phyloP scores from a whole-genome alignment of 2,888 invertebrate genomes.

The Sarcophaga carnaria region DNA sequence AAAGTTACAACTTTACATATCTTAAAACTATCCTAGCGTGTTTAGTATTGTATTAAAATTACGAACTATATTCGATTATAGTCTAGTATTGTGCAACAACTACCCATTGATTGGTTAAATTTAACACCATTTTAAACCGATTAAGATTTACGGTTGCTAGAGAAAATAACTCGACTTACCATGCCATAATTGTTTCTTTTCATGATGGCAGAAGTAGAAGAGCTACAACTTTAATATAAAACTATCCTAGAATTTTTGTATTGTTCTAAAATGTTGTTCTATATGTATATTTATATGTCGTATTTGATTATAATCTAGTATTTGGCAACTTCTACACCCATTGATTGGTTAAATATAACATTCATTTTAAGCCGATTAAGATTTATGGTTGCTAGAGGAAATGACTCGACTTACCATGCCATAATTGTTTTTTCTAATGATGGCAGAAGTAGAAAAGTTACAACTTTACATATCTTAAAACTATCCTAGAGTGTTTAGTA shows the following conservation, averaged over 20 bases:
- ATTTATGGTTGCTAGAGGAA: constrained; percentile 74
- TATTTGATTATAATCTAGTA: not conserved
- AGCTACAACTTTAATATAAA: constrained; percentile 16
- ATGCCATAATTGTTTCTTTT: constrained; percentile 15
- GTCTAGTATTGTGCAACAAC: not conserved
- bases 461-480: constrained; percentile 31
- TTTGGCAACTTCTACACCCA: constrained; percentile 68
- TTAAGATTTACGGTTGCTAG: constrained; percentile 73
- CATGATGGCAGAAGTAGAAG: constrained; percentile 61
- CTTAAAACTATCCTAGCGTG: too few relatives aligned
- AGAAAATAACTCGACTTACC: constrained; percentile 65
- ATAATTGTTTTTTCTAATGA: constrained; percentile 31
- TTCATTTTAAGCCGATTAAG: constrained; percentile 72
- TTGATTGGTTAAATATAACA: constrained; percentile 71
- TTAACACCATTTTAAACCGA: constrained; percentile 49
- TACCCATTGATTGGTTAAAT: constrained; percentile 73
- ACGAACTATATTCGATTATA: too few relatives aligned
- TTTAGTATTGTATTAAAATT: too few relatives aligned
- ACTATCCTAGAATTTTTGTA: too few relatives aligned
- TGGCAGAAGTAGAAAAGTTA: constrained; percentile 74
- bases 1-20: constrained; percentile 67
- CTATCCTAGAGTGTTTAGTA: too few relatives aligned
- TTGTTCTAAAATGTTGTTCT: too few relatives aligned
- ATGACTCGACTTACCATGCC: constrained; percentile 74
- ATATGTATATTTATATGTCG: not conserved